Percentiles rank a stretch among this genome's conserved stretches.
phyloP scores from a whole-genome alignment of 2,888 invertebrate species.

The Euspilapteryx auroguttella region DNA sequence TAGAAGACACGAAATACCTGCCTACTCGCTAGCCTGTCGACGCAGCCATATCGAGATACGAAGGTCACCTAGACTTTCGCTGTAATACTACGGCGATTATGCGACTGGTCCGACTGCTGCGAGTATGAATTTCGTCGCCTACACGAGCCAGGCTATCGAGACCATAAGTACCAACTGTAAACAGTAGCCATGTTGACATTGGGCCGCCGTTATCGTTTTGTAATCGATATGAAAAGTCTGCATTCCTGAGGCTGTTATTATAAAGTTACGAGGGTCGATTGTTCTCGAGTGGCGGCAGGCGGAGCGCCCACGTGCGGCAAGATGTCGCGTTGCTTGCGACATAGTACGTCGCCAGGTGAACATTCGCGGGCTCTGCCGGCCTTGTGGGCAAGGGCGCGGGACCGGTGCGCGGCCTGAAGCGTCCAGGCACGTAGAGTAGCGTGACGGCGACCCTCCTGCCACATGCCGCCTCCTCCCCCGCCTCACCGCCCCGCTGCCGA shows the following conservation, averaged over 20 bases:
- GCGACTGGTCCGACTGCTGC: conserved; percentile 34
- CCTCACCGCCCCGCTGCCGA: too few relatives aligned
- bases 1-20: too few relatives aligned
- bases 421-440: too few relatives aligned
- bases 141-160: too few relatives aligned
- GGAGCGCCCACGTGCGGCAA: conserved; percentile 25
- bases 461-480: too few relatives aligned
- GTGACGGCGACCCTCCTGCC: too few relatives aligned
- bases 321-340: conserved; percentile 38
- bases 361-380: conserved; percentile 15
- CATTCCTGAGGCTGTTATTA: conserved; percentile 38
- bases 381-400: too few relatives aligned
- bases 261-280: conserved; percentile 33
- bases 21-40: neutral
- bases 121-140: too few relatives aligned
- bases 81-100: conserved; percentile 26
- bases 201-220: conserved; percentile 48
- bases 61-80: conserved; percentile 58
- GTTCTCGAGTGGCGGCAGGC: conserved; percentile 25
- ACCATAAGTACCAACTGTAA: conserved; percentile 13
- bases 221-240: conserved; percentile 46
- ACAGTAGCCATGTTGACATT: conserved; percentile 49
- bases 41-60: conserved; percentile 38
- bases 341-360: conserved; percentile 16
- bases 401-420: too few relatives aligned